phyloP scores from a whole-genome alignment of 1,140 invertebrate genomes.

The Leucophenga varia region DNA sequence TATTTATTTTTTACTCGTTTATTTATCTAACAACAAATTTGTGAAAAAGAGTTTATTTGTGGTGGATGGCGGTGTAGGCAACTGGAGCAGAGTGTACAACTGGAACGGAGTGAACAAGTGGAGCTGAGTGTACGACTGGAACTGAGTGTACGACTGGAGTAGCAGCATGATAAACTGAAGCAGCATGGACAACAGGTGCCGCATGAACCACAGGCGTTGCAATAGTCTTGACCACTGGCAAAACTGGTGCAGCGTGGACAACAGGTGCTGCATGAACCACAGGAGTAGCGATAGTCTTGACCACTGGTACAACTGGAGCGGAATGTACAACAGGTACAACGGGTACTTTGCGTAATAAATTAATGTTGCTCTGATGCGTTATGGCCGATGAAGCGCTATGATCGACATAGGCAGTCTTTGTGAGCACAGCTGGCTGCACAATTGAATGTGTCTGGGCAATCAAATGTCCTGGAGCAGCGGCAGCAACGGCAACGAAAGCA shows the following conservation, averaged over 20 bases:
- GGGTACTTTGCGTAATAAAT: constrained; percentile 42
- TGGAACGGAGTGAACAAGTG: constrained; percentile 32
- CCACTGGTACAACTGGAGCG: constrained; percentile 31
- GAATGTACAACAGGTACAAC: constrained; percentile 24
- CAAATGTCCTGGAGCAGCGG: constrained; percentile 40
- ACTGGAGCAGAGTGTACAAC: constrained; percentile 31
- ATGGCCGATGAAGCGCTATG: constrained; percentile 53
- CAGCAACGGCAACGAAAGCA: constrained; percentile 38
- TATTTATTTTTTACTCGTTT: not conserved
- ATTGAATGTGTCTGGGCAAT: constrained; percentile 37
- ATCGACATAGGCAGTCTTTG: constrained; percentile 43
- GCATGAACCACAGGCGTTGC: constrained; percentile 31
- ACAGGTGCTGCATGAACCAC: constrained; percentile 36
- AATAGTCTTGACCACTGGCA: constrained; percentile 20
- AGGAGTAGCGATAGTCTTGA: constrained; percentile 27
- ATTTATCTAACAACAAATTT: no score
- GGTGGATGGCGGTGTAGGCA: constrained; percentile 32
- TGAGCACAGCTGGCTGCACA: constrained; percentile 39
- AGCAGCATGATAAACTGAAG: constrained; percentile 15
- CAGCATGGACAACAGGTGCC: constrained; percentile 21
- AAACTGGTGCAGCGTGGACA: constrained; percentile 23
- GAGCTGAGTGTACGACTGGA: constrained; percentile 38
- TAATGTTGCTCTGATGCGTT: constrained; percentile 58
- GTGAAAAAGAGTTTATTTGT: constrained; percentile 2
- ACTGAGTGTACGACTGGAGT: constrained; percentile 45